Percentiles rank a stretch among this genome's conserved stretches.
phyloP scores from a whole-genome alignment of 2,888 invertebrate genomes.

The Ecliptopera silaceata region DNA sequence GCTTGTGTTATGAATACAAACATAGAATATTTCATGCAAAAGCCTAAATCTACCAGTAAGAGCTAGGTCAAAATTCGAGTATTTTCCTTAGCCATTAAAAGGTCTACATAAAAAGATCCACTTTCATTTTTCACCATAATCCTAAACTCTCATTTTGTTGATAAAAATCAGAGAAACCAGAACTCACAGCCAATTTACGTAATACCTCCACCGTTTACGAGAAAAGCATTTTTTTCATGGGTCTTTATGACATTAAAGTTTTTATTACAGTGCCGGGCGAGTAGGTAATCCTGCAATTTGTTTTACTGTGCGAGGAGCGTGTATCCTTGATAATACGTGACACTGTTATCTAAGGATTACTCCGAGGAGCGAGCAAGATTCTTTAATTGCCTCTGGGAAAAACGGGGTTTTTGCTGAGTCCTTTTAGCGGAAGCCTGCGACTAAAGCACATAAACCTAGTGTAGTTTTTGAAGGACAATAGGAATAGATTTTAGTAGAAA shows the following conservation, averaged over 20 bases:
- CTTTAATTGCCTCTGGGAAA: conserved; percentile 23
- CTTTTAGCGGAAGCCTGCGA: background rate
- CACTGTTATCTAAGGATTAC: conserved; percentile 64
- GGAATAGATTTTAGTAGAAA: no score
- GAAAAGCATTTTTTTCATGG: conserved; percentile 44
- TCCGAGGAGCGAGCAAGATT: conserved; percentile 18
- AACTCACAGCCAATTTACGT: conserved; percentile 24
- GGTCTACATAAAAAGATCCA: background rate
- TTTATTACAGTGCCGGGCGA: conserved; percentile 55
- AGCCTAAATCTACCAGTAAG: no score
- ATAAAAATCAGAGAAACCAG: conserved; percentile 34
- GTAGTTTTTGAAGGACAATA: no score
- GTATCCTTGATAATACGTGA: conserved; percentile 68
- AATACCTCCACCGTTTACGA: conserved; percentile 40
- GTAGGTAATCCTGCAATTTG: conserved; percentile 72
- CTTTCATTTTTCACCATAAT: conserved; percentile 20
- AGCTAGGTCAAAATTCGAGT: no score
- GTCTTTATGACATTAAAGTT: conserved; percentile 52
- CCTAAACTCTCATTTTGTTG: conserved; percentile 14
- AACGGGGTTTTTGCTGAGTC: conserved; percentile 9
- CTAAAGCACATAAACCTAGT: background rate
- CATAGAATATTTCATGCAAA: no score
- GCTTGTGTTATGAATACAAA: no score
- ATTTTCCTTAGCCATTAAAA: background rate
- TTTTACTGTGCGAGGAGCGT: conserved; percentile 64